Percentiles rank a stretch among this genome's conserved stretches.
Conservation (phyloP, 1,140 invertebrate species). For the Psix sp. region DNA sequence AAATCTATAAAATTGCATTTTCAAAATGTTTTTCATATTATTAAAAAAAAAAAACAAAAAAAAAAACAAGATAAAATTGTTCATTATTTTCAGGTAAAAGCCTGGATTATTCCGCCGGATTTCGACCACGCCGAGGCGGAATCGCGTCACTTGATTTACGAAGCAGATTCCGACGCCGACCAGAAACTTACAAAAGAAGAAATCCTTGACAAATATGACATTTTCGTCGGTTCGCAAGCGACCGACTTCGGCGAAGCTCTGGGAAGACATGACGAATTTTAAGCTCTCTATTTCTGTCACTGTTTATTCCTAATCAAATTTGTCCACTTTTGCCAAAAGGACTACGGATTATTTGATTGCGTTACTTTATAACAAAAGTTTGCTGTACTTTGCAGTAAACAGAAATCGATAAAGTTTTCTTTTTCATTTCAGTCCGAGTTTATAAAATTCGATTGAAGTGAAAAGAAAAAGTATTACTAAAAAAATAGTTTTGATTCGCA, state of each 20-base stretch:
- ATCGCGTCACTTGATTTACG: conserved; percentile 95
- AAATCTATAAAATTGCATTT: not conserved
- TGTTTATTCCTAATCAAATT: not conserved
- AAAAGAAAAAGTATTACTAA: too few species aligned
- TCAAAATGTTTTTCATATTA: conserved; percentile 61
- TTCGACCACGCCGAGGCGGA: conserved; percentile 98
- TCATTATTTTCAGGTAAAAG: conserved; percentile 82
- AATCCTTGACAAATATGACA: conserved; percentile 96
- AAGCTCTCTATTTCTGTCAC: conserved; percentile 59
- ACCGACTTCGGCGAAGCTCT: conserved; percentile 99
- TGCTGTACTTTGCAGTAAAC: not conserved
- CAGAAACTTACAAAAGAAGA: conserved; percentile 93
- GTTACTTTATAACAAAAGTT: too few species aligned
- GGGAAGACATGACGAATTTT: conserved; percentile 95
- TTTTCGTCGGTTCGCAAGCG: conserved; percentile 98
- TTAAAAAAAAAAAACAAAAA: too few species aligned
- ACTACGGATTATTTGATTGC: conserved; percentile 9
- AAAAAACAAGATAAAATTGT: not conserved
- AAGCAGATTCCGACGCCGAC: conserved; percentile 94
- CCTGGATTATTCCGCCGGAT: conserved; percentile 97
- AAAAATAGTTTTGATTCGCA: too few species aligned
- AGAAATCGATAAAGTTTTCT: too few species aligned
- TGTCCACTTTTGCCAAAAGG: conserved; percentile 28
- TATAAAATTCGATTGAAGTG: too few species aligned
- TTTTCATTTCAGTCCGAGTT: too few species aligned